phyloP scores from a whole-genome alignment of 2,113 vertebrate species.

The Marmota monax region DNA sequence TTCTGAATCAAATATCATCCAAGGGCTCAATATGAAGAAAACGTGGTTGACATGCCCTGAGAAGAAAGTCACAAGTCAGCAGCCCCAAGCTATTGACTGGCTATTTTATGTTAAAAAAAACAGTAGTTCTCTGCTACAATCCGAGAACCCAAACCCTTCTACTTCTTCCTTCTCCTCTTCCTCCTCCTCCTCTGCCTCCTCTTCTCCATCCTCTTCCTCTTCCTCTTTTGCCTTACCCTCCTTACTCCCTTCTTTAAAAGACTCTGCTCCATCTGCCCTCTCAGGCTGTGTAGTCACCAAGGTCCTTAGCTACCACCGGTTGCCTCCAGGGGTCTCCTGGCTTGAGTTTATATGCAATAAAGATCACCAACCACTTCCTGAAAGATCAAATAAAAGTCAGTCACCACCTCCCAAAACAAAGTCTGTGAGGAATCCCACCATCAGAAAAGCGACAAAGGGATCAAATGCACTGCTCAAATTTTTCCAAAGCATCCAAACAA shows the following conservation, averaged over 20 bases:
- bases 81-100: conserved; percentile 64
- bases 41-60: neutral
- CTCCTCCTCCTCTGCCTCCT: neutral
- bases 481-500: conserved; percentile 67
- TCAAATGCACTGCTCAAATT: conserved; percentile 31
- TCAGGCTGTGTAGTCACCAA: neutral
- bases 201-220: neutral
- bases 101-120: conserved; percentile 75
- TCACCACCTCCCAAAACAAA: neutral
- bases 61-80: conserved; percentile 44
- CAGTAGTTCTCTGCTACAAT: neutral
- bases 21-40: neutral
- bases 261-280: fast-evolving
- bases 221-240: neutral
- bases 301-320: conserved; percentile 44
- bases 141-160: neutral
- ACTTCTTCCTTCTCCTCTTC: neutral
- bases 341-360: conserved; percentile 76
- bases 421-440: neutral
- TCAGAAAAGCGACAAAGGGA: conserved; percentile 28
- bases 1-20: conserved; percentile 2
- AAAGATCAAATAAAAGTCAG: neutral
- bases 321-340: conserved; percentile 80
- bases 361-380: conserved; percentile 62
- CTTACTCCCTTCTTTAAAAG: neutral